A percentile compares a stretch with the other conserved stretches of the same genome.
These are phyloP conservation scores for Lathamus discolor DNA, from an alignment of 2,113 vertebrate species.

Conservation along the genomic window DNA sequence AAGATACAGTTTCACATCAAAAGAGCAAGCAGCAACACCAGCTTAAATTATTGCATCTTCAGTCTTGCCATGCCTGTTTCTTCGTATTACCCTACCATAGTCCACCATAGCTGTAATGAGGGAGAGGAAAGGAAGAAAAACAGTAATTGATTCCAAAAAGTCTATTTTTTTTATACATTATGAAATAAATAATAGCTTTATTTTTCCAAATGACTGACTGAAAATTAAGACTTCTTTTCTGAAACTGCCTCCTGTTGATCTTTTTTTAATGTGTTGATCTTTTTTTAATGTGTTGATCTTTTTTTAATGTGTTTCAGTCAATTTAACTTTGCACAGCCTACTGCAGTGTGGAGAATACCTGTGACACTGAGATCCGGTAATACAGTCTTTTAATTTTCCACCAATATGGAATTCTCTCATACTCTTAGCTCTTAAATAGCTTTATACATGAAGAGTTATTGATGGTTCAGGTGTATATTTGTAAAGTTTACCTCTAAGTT, in stretches of 20 bases:
- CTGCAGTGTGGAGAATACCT: not conserved
- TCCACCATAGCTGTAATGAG: not conserved
- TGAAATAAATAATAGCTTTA: not conserved
- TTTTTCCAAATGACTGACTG: not conserved
- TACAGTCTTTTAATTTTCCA: not conserved
- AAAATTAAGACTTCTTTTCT: not conserved
- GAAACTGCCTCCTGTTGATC: not conserved
- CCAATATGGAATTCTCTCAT: not conserved
- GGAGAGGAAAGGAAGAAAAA: rapidly evolving
- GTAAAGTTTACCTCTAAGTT: not conserved
- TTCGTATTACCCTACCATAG: rapidly evolving
- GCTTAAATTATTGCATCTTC: not conserved
- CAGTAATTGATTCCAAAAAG: not conserved
- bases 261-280: not conserved
- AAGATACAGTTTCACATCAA: not conserved
- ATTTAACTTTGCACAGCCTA: not conserved
- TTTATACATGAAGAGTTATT: not conserved
- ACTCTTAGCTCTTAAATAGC: not conserved
- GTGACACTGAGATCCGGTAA: not conserved
- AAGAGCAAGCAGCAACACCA: not conserved
- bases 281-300: not conserved
- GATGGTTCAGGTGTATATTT: not conserved
- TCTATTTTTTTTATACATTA: not conserved
- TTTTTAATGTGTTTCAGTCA: not conserved
- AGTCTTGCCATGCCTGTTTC: not conserved